A percentile compares a stretch with the other conserved stretches of the same genome.
Evolutionary conservation across 2,888 invertebrate genomes (phyloP).

Genomic region (Leucophenga maculata): DNA sequence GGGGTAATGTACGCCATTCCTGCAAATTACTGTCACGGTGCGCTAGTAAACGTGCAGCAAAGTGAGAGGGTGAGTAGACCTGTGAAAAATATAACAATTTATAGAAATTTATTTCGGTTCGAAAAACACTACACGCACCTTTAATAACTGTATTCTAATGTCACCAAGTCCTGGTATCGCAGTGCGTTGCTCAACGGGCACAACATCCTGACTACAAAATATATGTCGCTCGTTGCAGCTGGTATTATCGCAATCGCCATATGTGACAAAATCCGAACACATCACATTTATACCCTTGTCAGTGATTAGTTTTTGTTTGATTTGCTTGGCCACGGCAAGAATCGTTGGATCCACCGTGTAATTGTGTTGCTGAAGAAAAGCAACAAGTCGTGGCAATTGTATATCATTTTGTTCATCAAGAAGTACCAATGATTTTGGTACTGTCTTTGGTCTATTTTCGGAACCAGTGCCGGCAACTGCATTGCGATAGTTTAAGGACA

Average conservation of each 20-base stretch:
- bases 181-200: constrained; percentile 62
- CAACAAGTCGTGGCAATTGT: constrained; percentile 77
- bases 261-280: constrained; percentile 76
- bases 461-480: not conserved
- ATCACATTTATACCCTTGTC: constrained; percentile 40
- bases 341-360: constrained; percentile 58
- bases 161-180: constrained; percentile 72
- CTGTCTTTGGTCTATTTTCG: not conserved
- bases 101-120: not conserved
- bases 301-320: constrained; percentile 28
- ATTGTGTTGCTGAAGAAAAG: constrained; percentile 73
- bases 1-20: constrained; percentile 44
- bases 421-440: constrained; percentile 68
- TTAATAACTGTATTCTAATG: constrained; percentile 45
- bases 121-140: constrained; percentile 30
- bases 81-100: constrained; percentile 27
- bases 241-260: constrained; percentile 78
- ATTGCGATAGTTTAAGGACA: constrained; percentile 74
- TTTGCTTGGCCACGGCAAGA: constrained; percentile 44
- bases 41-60: constrained; percentile 76
- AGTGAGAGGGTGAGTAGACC: constrained; percentile 75
- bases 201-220: constrained; percentile 74
- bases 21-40: constrained; percentile 54
- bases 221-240: constrained; percentile 77
- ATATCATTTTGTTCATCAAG: constrained; percentile 76